These are phyloP conservation scores for Pandion haliaetus DNA, from an alignment of 2,113 vertebrate genomes.

Conservation along the genomic window DNA sequence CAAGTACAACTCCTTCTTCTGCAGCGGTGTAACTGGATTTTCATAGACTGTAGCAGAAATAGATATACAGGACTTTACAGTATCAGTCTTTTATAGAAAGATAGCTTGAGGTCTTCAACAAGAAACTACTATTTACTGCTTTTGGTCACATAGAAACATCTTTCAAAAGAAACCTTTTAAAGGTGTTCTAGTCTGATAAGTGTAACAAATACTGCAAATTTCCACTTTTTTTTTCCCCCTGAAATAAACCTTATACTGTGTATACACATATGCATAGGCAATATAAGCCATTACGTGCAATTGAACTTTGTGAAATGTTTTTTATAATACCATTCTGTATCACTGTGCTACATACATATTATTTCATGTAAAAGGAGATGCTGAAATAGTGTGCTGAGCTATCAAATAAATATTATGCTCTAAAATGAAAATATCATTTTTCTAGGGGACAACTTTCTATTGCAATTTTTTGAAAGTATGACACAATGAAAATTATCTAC, in stretches of 20 bases:
- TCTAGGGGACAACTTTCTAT: neutral
- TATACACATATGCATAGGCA: neutral
- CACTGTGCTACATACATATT: neutral
- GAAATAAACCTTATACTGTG: neutral
- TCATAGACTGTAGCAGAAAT: neutral
- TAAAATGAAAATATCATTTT: neutral
- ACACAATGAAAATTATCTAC: neutral
- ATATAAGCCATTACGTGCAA: slow-evolving; percentile 1
- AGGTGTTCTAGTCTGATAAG: slow-evolving; percentile 32
- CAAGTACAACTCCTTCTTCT: neutral
- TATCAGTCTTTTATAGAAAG: neutral
- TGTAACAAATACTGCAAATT: slow-evolving; percentile 6
- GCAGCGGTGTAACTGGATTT: neutral
- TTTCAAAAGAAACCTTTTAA: neutral
- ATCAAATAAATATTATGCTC: neutral
- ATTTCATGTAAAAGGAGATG: neutral
- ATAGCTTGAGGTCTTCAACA: neutral
- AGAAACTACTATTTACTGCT: neutral
- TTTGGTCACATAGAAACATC: neutral
- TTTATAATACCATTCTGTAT: neutral
- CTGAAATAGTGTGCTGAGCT: neutral
- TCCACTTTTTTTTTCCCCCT: neutral
- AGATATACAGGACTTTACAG: neutral
- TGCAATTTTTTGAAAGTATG: neutral
- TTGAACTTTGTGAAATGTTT: neutral